phyloP scores from a whole-genome alignment of 2,888 invertebrate species.

The Chrysotoxum bicinctum region DNA sequence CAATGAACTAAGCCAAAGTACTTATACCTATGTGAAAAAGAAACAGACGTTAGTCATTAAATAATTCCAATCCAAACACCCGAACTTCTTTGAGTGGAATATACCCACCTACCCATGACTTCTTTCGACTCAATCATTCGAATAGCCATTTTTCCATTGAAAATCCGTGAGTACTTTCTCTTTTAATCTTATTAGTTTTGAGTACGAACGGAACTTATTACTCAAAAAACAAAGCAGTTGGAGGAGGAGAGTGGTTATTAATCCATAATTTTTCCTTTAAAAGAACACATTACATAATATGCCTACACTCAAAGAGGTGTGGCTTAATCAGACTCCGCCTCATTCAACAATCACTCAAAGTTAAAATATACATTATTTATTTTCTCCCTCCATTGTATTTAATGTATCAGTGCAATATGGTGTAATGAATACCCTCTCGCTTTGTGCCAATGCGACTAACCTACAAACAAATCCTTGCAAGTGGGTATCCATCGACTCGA shows the following conservation, averaged over 20 bases:
- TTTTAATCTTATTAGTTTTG: neutral
- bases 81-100: too few relatives aligned
- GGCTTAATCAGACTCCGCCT: neutral
- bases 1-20: too few relatives aligned
- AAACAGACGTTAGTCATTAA: too few relatives aligned
- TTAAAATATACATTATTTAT: constrained; percentile 13
- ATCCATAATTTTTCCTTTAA: neutral
- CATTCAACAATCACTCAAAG: neutral
- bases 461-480: constrained; percentile 51
- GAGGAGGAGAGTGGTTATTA: neutral
- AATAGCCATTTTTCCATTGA: too few relatives aligned
- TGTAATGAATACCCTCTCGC: constrained; percentile 61
- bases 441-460: constrained; percentile 39
- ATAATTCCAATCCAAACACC: too few relatives aligned
- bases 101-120: too few relatives aligned
- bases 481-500: constrained; percentile 54
- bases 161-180: neutral
- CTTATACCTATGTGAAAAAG: too few relatives aligned
- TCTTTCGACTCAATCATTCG: too few relatives aligned
- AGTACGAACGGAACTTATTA: neutral
- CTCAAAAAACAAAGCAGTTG: neutral
- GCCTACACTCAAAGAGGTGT: neutral
- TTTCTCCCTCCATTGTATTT: constrained; percentile 1
- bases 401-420: constrained; percentile 66
- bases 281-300: neutral